phyloP scores from a whole-genome alignment of 2,888 invertebrate species.

The Platycheirus albimanus region DNA sequence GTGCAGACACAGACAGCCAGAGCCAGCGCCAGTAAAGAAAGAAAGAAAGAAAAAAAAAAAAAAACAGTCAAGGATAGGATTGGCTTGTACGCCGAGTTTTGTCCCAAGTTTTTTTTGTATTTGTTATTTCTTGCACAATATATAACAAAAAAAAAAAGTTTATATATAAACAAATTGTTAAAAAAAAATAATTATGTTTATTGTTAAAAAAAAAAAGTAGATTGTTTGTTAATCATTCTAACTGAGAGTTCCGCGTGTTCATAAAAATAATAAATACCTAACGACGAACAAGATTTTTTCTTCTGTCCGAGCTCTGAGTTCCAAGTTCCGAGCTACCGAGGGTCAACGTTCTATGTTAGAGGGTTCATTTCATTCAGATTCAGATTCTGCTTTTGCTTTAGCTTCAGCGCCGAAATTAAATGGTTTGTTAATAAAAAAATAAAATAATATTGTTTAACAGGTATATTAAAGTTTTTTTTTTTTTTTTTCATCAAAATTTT shows the following conservation, averaged over 20 bases:
- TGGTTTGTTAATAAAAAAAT: constrained; percentile 46
- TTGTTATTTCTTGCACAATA: constrained; percentile 18
- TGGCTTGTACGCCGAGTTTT: constrained; percentile 44
- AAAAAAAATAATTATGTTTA: too few species aligned
- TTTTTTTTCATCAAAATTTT: not conserved
- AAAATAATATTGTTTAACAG: constrained; percentile 13
- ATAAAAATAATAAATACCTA: constrained; percentile 21
- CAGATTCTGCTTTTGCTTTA: constrained; percentile 11
- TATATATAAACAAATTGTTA: not conserved
- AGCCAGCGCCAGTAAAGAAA: too few species aligned
- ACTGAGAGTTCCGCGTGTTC: constrained; percentile 32
- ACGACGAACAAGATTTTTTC: constrained; percentile 31
- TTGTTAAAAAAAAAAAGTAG: too few species aligned
- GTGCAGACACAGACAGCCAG: constrained; percentile 51
- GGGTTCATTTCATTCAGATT: constrained; percentile 44
- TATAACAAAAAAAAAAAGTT: not conserved
- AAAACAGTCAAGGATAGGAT: constrained; percentile 56
- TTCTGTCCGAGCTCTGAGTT: constrained; percentile 31
- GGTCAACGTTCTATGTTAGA: constrained; percentile 72
- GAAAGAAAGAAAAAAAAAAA: constrained; percentile 55
- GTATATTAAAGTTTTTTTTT: constrained; percentile 11
- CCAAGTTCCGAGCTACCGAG: too few species aligned
- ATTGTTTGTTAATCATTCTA: constrained; percentile 21
- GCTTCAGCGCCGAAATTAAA: constrained; percentile 55
- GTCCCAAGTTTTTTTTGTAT: not conserved